Evolutionary conservation across 1,140 invertebrate species (phyloP).

Genomic region (Scaptodrosophila lebanonensis): DNA sequence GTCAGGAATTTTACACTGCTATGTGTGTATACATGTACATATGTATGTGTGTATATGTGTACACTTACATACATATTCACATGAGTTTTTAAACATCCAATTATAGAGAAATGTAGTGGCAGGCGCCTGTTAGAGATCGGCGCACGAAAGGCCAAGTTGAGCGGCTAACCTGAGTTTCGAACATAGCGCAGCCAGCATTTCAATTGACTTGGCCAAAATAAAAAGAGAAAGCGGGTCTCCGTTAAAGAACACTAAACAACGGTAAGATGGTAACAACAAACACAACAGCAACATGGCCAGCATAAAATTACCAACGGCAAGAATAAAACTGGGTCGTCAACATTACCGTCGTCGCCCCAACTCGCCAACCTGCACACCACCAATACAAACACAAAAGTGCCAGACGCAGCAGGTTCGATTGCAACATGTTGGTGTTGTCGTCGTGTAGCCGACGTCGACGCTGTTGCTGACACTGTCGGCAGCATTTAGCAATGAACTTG

Average conservation of each 20-base stretch:
- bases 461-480: too few species aligned
- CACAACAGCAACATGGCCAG: conserved; percentile 13
- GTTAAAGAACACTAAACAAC: conserved; percentile 64
- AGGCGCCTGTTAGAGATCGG: too few species aligned
- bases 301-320: conserved; percentile 45
- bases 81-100: not conserved
- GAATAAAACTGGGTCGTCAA: conserved; percentile 64
- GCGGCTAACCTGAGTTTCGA: too few species aligned
- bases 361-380: conserved; percentile 11
- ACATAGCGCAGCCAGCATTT: conserved; percentile 62
- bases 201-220: conserved; percentile 69
- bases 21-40: not conserved
- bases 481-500: too few species aligned
- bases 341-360: conserved; percentile 11
- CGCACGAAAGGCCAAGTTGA: too few species aligned
- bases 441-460: too few species aligned
- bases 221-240: conserved; percentile 62
- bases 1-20: not conserved
- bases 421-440: too few species aligned
- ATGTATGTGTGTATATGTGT: not conserved
- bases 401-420: too few species aligned
- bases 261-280: conserved; percentile 47
- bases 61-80: not conserved
- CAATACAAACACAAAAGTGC: too few species aligned
- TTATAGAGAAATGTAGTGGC: not conserved